A percentile compares a stretch with the other conserved stretches of the same genome.
Conservation (phyloP, 2,113 vertebrate genomes). For the Oceanites oceanicus region DNA sequence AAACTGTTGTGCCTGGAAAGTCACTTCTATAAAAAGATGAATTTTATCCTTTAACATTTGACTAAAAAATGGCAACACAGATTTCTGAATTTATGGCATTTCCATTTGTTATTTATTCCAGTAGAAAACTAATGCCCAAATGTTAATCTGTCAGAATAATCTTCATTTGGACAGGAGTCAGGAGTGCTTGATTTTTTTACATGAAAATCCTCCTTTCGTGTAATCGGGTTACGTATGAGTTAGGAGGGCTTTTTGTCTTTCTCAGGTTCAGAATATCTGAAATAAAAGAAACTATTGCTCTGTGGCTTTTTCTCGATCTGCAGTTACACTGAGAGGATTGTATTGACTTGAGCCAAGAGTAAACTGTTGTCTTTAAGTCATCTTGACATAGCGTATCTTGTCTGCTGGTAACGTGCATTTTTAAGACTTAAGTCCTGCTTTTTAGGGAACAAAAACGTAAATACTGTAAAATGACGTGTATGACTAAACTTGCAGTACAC, state of each 20-base stretch:
- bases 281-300: not conserved
- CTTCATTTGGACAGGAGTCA: not conserved
- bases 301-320: not conserved
- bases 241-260: not conserved
- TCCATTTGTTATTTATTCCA: not conserved
- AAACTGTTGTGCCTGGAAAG: not conserved
- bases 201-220: not conserved
- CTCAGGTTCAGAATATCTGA: not conserved
- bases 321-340: not conserved
- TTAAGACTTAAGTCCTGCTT: not conserved
- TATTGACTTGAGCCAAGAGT: not conserved
- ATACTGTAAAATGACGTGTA: fast-evolving
- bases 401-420: not conserved
- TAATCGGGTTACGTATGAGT: not conserved
- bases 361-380: not conserved
- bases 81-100: not conserved
- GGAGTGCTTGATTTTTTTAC: not conserved
- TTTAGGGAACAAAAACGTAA: not conserved
- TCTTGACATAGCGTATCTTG: not conserved
- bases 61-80: not conserved
- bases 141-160: not conserved
- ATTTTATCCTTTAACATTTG: not conserved
- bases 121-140: not conserved
- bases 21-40: not conserved
- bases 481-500: not conserved